phyloP scores from a whole-genome alignment of 1,140 invertebrate genomes.

The Papilio glaucus region DNA sequence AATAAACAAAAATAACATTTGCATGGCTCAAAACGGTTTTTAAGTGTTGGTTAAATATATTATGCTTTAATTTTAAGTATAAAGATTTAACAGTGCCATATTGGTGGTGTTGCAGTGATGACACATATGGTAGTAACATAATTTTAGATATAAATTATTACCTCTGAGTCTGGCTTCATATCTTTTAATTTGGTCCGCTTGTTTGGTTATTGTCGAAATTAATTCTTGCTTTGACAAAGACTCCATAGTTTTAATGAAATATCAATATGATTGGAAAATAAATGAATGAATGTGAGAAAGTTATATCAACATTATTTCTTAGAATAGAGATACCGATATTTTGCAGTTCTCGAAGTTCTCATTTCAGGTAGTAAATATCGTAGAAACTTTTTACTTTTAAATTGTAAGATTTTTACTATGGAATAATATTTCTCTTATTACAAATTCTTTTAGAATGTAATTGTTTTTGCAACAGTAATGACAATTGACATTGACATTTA shows the following conservation, averaged over 20 bases:
- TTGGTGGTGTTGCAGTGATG: not conserved
- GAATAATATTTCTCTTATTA: not conserved
- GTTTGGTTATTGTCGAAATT: conserved; percentile 81
- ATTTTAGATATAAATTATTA: conserved; percentile 54
- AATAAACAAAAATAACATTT: too few relatives aligned
- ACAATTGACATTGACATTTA: not conserved
- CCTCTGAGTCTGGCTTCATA: conserved; percentile 86
- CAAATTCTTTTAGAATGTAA: too few relatives aligned
- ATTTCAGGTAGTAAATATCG: not conserved
- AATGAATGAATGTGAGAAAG: not conserved
- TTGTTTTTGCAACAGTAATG: not conserved
- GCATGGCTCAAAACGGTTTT: too few relatives aligned
- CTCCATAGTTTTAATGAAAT: conserved; percentile 62
- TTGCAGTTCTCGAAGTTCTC: not conserved
- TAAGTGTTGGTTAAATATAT: too few relatives aligned
- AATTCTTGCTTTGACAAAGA: conserved; percentile 79
- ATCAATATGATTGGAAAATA: not conserved
- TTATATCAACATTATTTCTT: not conserved
- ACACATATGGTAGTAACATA: not conserved
- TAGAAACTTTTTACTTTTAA: not conserved
- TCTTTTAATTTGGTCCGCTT: conserved; percentile 85
- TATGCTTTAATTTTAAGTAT: too few relatives aligned
- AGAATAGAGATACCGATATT: not conserved
- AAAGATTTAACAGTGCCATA: too few relatives aligned
- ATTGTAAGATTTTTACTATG: not conserved